Conservation (phyloP, 53 echinoderm and acorn worm species). For the Paelopatides confundens region DNA sequence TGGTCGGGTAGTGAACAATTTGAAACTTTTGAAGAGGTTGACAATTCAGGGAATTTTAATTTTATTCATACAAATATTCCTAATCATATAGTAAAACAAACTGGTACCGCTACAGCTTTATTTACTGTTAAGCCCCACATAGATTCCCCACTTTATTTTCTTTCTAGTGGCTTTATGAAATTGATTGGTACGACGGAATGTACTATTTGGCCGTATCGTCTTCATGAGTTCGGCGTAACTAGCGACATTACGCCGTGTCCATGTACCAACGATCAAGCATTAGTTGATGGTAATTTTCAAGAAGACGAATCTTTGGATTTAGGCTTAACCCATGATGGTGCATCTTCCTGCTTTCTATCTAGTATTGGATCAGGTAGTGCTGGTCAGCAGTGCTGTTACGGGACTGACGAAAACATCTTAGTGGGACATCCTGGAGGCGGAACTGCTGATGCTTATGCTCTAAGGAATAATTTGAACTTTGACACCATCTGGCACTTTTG, state of each 20-base stretch:
- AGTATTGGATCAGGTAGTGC: slow-evolving; percentile 36
- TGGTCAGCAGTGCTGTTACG: slow-evolving; percentile 75
- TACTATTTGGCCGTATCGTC: neutral
- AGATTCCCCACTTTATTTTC: neutral
- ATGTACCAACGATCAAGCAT: slow-evolving; percentile 51
- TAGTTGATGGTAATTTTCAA: slow-evolving; percentile 47
- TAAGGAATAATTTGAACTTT: no score
- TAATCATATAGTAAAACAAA: no score
- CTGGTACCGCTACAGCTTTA: neutral
- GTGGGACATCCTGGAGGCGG: slow-evolving; percentile 66
- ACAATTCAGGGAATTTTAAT: neutral
- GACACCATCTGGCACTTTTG: slow-evolving; percentile 46
- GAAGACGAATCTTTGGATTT: neutral
- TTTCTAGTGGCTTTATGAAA: slow-evolving; percentile 1
- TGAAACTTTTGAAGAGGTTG: neutral
- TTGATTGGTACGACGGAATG: neutral
- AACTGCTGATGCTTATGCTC: slow-evolving; percentile 61
- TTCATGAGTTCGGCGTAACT: no score
- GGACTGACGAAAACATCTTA: slow-evolving; percentile 56
- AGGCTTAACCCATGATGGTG: slow-evolving; percentile 52
- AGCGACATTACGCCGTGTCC: slow-evolving; percentile 46
- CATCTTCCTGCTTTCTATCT: slow-evolving; percentile 45
- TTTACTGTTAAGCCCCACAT: neutral
- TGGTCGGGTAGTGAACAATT: neutral
- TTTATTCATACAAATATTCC: neutral